Percentiles rank a stretch among this genome's conserved stretches.
phyloP scores from a whole-genome alignment of 2,113 vertebrate genomes.

The Callithrix jacchus region DNA sequence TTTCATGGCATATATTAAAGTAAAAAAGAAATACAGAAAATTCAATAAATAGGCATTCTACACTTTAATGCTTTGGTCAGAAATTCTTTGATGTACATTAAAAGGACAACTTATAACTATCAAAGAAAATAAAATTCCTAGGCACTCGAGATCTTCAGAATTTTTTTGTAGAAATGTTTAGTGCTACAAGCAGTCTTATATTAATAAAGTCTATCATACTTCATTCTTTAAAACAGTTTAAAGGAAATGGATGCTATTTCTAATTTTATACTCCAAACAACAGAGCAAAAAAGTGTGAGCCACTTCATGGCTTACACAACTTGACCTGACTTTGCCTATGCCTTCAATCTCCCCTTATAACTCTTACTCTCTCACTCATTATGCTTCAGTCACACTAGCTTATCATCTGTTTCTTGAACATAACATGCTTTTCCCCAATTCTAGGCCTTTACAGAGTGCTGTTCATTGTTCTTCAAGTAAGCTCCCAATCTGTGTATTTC shows the following conservation, averaged over 20 bases:
- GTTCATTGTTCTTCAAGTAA: not conserved
- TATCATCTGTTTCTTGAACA: not conserved
- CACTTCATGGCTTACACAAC: not conserved
- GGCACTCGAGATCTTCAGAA: not conserved
- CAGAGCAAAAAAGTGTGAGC: not conserved
- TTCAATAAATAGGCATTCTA: slow-evolving; percentile 41
- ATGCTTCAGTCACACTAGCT: not conserved
- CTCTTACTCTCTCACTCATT: not conserved
- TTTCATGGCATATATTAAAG: not conserved
- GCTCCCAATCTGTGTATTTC: not conserved
- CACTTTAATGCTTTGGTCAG: slow-evolving; percentile 19
- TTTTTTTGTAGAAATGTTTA: not conserved
- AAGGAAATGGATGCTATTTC: not conserved
- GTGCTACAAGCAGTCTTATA: not conserved
- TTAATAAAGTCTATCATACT: not conserved
- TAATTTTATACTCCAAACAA: slow-evolving; percentile 10
- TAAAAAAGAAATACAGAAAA: not conserved
- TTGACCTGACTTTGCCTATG: not conserved
- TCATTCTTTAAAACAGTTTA: slow-evolving; percentile 18
- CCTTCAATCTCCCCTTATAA: not conserved
- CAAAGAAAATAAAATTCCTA: slow-evolving; percentile 24
- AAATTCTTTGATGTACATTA: slow-evolving; percentile 1
- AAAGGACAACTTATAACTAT: slow-evolving; percentile 34
- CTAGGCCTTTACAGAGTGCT: not conserved
- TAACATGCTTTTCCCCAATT: not conserved